Conservation (phyloP, 2,797 vertebrate genomes). For the Rhyacichthys aspro region DNA sequence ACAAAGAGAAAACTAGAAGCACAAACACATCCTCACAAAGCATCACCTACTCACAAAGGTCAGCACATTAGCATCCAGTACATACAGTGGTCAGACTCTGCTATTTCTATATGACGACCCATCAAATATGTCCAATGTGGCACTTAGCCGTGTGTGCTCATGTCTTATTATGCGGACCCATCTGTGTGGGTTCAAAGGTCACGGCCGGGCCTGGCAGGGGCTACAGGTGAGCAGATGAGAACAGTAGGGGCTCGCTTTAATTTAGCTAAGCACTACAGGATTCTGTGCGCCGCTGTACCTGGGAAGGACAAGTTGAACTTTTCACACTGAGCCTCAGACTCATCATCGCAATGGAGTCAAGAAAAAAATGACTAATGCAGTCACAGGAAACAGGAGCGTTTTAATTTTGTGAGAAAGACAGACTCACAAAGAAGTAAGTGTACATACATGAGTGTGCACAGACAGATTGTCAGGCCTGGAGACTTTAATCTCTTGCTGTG, state of each 20-base stretch:
- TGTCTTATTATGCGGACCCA: constrained; percentile 82
- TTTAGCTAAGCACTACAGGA: constrained; percentile 83
- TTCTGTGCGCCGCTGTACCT: constrained; percentile 51
- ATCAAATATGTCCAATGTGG: constrained; percentile 70
- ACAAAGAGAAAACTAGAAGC: constrained; percentile 47
- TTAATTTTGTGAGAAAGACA: constrained; percentile 34
- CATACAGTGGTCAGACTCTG: constrained; percentile 48
- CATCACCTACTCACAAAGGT: constrained; percentile 63
- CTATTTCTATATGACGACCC: constrained; percentile 45
- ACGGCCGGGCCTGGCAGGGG: constrained; percentile 75
- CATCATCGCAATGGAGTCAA: constrained; percentile 51
- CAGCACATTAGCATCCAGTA: constrained; percentile 57
- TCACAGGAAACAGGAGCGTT: constrained; percentile 17
- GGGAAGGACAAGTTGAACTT: constrained; percentile 78
- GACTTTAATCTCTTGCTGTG: no score
- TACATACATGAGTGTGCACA: constrained; percentile 37
- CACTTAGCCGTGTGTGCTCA: constrained; percentile 66
- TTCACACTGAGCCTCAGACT: constrained; percentile 70
- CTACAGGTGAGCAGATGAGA: constrained; percentile 81
- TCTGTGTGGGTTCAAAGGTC: constrained; percentile 85
- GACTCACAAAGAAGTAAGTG: constrained; percentile 42
- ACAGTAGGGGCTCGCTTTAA: constrained; percentile 88
- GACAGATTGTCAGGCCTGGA: not conserved
- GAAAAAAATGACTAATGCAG: constrained; percentile 51
- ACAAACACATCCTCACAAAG: constrained; percentile 45